Percentiles rank a stretch among this genome's conserved stretches.
Evolutionary conservation across 2,113 vertebrate genomes (phyloP).

Genomic region (Mirounga angustirostris): DNA sequence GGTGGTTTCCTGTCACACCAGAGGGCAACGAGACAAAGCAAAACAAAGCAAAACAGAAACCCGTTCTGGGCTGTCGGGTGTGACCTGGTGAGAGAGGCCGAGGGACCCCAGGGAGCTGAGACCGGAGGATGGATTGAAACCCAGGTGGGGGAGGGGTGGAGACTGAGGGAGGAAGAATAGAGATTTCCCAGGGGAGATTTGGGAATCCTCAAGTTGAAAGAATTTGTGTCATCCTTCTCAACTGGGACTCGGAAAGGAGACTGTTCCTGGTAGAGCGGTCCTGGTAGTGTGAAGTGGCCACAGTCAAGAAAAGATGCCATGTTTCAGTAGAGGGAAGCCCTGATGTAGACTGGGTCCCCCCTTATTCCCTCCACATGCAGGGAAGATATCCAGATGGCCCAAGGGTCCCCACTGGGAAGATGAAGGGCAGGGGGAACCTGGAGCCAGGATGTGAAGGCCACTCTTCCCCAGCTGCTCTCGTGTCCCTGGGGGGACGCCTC

Average conservation of each 20-base stretch:
- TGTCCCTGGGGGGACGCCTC: not conserved
- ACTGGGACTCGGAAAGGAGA: not conserved
- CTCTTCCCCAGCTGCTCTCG: no score
- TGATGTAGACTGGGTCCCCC: not conserved
- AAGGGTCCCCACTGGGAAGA: not conserved
- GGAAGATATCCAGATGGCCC: not conserved
- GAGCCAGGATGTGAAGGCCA: not conserved
- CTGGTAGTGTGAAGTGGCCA: not conserved
- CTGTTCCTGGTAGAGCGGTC: not conserved
- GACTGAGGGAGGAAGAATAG: not conserved
- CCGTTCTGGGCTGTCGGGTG: not conserved
- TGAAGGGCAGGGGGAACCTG: not conserved
- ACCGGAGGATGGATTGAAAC: not conserved
- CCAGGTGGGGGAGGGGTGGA: not conserved
- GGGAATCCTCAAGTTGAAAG: not conserved
- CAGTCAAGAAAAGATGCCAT: not conserved
- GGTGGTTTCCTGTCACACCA: not conserved
- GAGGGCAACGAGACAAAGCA: not conserved
- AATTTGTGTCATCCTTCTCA: not conserved
- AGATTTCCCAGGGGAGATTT: not conserved
- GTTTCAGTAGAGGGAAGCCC: not conserved
- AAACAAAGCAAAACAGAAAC: not conserved
- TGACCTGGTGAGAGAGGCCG: not conserved
- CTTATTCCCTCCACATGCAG: rapidly evolving
- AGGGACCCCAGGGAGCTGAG: not conserved